A percentile compares a stretch with the other conserved stretches of the same genome.
Evolutionary conservation across 2,113 vertebrate species (phyloP).

Genomic region (Pelodiscus sinensis): DNA sequence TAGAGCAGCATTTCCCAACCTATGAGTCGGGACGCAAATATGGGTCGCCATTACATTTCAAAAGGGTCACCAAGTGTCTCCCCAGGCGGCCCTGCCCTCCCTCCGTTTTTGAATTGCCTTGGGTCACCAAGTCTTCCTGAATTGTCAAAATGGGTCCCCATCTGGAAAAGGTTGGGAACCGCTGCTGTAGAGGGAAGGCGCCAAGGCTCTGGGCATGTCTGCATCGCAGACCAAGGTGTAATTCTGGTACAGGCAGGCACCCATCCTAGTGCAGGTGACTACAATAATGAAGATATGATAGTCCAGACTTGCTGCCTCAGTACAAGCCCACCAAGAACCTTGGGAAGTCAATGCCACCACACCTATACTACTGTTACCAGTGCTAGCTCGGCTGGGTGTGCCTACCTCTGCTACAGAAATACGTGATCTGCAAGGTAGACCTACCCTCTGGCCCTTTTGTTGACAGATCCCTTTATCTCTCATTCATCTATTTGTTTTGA

Average conservation of each 20-base stretch:
- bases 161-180: too few relatives aligned
- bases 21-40: too few relatives aligned
- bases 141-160: too few relatives aligned
- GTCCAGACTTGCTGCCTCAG: neutral
- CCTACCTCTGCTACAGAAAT: neutral
- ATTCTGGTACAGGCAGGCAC: neutral
- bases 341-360: neutral
- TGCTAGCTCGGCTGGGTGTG: neutral
- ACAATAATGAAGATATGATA: neutral
- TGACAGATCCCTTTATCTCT: neutral
- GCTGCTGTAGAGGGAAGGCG: neutral
- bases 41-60: too few relatives aligned
- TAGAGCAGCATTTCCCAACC: too few relatives aligned
- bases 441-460: neutral
- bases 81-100: too few relatives aligned
- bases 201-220: neutral
- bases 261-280: neutral
- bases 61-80: too few relatives aligned
- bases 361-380: neutral
- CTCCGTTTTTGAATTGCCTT: too few relatives aligned
- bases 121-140: too few relatives aligned
- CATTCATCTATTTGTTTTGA: neutral
- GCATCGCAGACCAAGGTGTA: neutral
- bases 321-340: neutral
- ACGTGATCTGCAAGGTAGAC: neutral